Conservation (phyloP, 1,140 invertebrate genomes). For the Zaprionus inermis region DNA sequence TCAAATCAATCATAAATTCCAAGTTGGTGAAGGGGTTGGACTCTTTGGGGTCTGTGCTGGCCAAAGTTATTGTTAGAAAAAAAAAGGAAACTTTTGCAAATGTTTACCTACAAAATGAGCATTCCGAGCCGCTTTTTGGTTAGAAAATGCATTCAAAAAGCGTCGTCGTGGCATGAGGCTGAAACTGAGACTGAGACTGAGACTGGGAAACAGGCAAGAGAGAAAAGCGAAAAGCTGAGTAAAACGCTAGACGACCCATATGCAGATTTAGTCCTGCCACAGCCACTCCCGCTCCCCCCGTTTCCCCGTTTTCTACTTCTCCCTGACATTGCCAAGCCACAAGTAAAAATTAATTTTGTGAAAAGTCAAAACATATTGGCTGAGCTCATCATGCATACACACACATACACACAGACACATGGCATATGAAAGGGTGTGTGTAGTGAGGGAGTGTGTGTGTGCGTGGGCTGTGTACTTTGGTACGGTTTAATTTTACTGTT, state of each 20-base stretch:
- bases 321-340: slow-evolving; percentile 11
- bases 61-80: neutral
- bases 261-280: slow-evolving; percentile 36
- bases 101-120: slow-evolving; percentile 45
- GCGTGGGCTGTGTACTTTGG: slow-evolving; percentile 55
- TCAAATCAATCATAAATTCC: slow-evolving; percentile 35
- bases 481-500: slow-evolving; percentile 79
- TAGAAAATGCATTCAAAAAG: slow-evolving; percentile 26
- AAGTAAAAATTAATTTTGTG: slow-evolving; percentile 58
- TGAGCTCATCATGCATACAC: slow-evolving; percentile 46
- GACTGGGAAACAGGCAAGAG: neutral
- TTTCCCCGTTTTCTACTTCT: neutral
- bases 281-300: neutral
- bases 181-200: neutral
- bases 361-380: slow-evolving; percentile 56
- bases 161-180: neutral
- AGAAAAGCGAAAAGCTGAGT: neutral
- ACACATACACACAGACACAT: slow-evolving; percentile 17
- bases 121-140: slow-evolving; percentile 25
- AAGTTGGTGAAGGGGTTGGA: neutral
- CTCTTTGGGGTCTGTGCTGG: no score
- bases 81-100: slow-evolving; percentile 26
- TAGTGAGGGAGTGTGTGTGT: slow-evolving; percentile 10
- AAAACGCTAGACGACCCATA: slow-evolving; percentile 16
- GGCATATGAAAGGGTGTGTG: slow-evolving; percentile 18